phyloP scores from a whole-genome alignment of 2,797 vertebrate species.

The Myotis planiceps region DNA sequence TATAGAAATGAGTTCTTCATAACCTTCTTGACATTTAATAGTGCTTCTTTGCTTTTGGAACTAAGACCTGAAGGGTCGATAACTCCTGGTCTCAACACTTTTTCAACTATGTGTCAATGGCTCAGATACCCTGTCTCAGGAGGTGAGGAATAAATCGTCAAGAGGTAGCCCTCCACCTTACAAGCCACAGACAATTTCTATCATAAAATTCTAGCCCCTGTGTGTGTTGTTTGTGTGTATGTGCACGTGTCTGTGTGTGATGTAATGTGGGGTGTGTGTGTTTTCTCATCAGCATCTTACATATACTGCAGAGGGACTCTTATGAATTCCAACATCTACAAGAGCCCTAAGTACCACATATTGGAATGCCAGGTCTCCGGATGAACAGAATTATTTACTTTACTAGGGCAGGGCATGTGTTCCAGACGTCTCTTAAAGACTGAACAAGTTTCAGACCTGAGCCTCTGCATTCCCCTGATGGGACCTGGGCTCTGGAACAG shows the following conservation, averaged over 20 bases:
- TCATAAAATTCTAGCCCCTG: neutral
- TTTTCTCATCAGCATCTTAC: neutral
- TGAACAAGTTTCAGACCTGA: neutral
- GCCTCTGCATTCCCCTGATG: neutral
- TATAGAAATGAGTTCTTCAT: neutral
- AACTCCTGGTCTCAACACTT: neutral
- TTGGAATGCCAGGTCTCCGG: constrained; percentile 8
- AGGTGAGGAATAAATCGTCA: neutral
- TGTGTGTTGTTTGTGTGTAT: neutral
- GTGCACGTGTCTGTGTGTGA: neutral
- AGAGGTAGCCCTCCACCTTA: neutral
- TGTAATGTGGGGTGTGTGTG: neutral
- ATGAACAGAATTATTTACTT: constrained; percentile 28
- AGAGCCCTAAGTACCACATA: neutral
- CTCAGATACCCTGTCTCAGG: neutral
- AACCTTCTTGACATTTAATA: neutral
- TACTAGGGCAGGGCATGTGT: neutral
- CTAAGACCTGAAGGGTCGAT: neutral
- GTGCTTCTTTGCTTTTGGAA: neutral
- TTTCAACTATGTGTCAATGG: neutral
- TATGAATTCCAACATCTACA: neutral
- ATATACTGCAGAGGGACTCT: neutral
- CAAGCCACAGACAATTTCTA: neutral
- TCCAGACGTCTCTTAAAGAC: constrained; percentile 29
- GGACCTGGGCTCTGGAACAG: neutral